Evolutionary conservation across 2,797 vertebrate species (phyloP).

Genomic region (Tangara arthus): DNA sequence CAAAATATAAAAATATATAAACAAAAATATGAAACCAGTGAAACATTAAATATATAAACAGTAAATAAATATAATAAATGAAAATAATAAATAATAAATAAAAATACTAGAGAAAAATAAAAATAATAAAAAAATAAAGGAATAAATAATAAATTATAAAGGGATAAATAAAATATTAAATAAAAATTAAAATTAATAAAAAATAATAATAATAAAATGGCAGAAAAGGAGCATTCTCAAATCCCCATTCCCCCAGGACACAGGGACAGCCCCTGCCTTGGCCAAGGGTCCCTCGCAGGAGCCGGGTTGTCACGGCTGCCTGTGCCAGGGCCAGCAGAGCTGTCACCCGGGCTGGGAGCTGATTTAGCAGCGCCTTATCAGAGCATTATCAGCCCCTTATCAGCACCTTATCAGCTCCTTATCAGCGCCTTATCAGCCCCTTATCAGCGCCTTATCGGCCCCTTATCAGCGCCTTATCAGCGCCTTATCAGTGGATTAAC

Average conservation of each 20-base stretch:
- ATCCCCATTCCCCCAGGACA: too few species aligned
- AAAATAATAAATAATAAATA: too few species aligned
- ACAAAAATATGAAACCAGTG: too few species aligned
- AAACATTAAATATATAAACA: not conserved
- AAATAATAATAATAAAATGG: too few species aligned
- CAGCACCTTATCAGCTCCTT: too few species aligned
- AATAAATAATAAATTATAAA: not conserved
- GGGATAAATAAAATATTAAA: too few species aligned
- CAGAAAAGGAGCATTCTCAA: not conserved
- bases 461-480: too few species aligned
- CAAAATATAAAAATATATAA: not conserved
- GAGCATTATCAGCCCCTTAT: not conserved
- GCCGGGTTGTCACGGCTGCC: not conserved
- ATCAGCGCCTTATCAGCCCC: not conserved
- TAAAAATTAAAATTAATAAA: too few species aligned
- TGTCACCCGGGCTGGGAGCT: not conserved
- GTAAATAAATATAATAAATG: too few species aligned
- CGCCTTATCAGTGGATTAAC: not conserved
- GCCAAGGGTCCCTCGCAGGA: too few species aligned
- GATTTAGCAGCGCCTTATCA: not conserved
- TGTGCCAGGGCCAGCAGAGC: not conserved
- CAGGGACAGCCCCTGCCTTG: not conserved
- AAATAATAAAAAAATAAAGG: rapidly evolving
- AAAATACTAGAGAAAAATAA: not conserved
- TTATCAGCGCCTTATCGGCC: not conserved